phyloP scores from a whole-genome alignment of 2,888 invertebrate genomes.

The Rhagonycha fulva region DNA sequence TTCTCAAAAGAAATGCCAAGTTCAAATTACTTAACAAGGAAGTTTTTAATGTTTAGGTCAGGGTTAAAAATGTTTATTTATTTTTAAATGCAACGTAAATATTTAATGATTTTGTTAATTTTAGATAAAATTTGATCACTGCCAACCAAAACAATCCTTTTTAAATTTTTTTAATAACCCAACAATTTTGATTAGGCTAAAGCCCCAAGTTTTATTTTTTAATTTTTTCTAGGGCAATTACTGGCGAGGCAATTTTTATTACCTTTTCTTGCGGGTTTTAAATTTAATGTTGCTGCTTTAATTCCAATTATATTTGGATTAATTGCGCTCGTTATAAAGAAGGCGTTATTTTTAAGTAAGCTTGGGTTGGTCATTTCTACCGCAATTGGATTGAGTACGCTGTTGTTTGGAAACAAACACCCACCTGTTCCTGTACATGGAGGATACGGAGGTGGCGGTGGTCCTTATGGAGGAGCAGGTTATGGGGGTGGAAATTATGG shows the following conservation, averaged over 20 bases:
- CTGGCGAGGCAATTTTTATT: constrained; percentile 74
- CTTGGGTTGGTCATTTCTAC: constrained; percentile 73
- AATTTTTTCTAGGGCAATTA: constrained; percentile 43
- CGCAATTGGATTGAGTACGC: constrained; percentile 64
- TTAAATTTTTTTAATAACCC: background rate
- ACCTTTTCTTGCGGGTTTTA: constrained; percentile 78
- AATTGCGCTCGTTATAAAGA: constrained; percentile 74
- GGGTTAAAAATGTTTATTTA: background rate
- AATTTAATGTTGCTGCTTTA: constrained; percentile 76
- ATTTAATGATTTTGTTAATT: background rate
- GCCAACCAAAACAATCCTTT: no score
- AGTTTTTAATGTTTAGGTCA: background rate
- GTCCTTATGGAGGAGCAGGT: constrained; percentile 22
- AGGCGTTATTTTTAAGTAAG: constrained; percentile 76
- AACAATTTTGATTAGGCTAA: background rate
- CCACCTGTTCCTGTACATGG: constrained; percentile 31
- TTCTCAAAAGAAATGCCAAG: background rate
- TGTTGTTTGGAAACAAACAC: constrained; percentile 48
- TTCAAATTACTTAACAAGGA: background rate
- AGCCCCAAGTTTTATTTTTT: no score
- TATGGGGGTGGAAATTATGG: constrained; percentile 28
- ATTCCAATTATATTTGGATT: constrained; percentile 74
- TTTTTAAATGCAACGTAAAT: background rate
- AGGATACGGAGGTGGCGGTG: constrained; percentile 30
- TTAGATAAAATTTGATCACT: background rate